Evolutionary conservation across 2,113 vertebrate genomes (phyloP), one percentile per base, ranked within the genome.

Genomic region (Hystrix cristata): DNA sequence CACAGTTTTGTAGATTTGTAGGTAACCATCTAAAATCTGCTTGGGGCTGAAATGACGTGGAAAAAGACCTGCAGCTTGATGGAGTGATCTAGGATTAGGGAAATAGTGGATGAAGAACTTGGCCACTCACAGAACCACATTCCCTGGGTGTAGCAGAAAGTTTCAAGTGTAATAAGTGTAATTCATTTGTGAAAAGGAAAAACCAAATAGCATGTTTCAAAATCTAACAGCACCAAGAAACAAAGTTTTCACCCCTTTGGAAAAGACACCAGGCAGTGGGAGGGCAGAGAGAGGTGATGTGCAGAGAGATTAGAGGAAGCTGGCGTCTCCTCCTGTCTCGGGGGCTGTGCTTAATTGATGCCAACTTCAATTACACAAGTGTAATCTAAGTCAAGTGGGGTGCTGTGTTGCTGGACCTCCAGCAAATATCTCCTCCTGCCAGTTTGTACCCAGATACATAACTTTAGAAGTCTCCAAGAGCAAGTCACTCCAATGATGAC

Each of bases 381-480:
- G 80, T 89, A 92, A 95, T 84, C 88, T 94, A 95, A 96, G 94
- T 93, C 80, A 97, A 51, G 94, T 62, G 93, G 94, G 87, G 93
- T 87, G 94, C 93, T 97, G 81, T 90, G 82, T 95, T 97, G 95
- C 91, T 89, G 95, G 95, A 95, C 93, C 97, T 97, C 96, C 97
- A 95, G 96, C 92, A 92, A 97, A 96, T 95, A 93, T 96, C 97
- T 97, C 97, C 86, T 95, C 91, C 74, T 98, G 98, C 97, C 95
- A 95, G 93, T 97, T 98, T 94, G 88, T 95, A 96, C 97, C 95
- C 74, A 74, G 96, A 16, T 14, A 2, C 81, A 87, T 92, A 94
- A 84, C 95, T 98, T 97, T 97, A 97, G 96, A 98, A 97, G 89
- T 96, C 97, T 98, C 97, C 96, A 97, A 98, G 96, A 97, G 93